phyloP scores from a whole-genome alignment of 2,113 vertebrate species.

The Ranitomeya variabilis region DNA sequence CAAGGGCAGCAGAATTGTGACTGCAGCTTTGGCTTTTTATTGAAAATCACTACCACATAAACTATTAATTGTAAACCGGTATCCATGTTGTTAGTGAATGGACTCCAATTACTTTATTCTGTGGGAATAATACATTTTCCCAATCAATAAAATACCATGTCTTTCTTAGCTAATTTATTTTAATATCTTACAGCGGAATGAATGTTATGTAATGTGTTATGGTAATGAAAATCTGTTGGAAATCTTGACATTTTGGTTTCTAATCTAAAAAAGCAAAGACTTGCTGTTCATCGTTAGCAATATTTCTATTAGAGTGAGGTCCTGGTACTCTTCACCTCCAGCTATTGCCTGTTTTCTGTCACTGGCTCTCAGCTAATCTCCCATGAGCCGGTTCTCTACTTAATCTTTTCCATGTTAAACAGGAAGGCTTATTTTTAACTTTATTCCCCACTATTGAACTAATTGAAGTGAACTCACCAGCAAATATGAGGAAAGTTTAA shows the following conservation, averaged over 20 bases:
- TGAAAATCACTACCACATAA: no score
- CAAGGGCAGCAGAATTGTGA: no score
- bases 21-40: no score
- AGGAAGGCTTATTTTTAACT: slow-evolving; percentile 16
- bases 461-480: not conserved
- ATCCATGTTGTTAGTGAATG: not conserved
- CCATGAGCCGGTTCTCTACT: not conserved
- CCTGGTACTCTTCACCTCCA: not conserved
- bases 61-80: not conserved
- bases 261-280: not conserved
- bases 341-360: slow-evolving; percentile 14
- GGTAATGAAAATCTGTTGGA: not conserved
- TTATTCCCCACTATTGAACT: not conserved
- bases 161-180: not conserved
- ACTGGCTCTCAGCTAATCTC: slow-evolving; percentile 18
- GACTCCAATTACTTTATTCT: not conserved
- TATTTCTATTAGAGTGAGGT: not conserved
- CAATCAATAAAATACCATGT: not conserved
- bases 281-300: not conserved
- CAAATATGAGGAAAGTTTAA: not conserved
- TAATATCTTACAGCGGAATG: not conserved
- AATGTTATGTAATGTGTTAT: slow-evolving; percentile 6
- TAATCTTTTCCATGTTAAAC: slow-evolving; percentile 15
- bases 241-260: not conserved
- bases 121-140: not conserved